These are phyloP conservation scores for Hirtodrosophila confusa DNA, from an alignment of 2,888 invertebrate genomes.

Conservation along the genomic window DNA sequence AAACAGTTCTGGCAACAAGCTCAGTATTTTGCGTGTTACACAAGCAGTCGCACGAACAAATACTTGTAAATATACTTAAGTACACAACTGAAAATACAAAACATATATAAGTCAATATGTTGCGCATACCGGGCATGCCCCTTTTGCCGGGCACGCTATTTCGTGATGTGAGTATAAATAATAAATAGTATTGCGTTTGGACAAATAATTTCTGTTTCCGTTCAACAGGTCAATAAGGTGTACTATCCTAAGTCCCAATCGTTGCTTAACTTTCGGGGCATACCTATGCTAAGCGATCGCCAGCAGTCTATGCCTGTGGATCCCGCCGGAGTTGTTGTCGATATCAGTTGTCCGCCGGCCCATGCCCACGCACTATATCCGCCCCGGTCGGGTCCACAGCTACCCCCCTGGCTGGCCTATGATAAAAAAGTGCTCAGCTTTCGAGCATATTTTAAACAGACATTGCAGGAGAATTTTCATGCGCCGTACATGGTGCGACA, in stretches of 20 bases:
- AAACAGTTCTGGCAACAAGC: not conserved
- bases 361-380: slow-evolving; percentile 90
- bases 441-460: slow-evolving; percentile 84
- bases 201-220: not conserved
- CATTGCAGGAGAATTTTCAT: slow-evolving; percentile 88
- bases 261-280: slow-evolving; percentile 87
- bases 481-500: slow-evolving; percentile 89
- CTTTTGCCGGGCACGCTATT: slow-evolving; percentile 90
- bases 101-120: slow-evolving; percentile 77
- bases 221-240: slow-evolving; percentile 50
- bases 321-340: slow-evolving; percentile 83
- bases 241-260: slow-evolving; percentile 86
- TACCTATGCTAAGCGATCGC: slow-evolving; percentile 87
- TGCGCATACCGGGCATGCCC: slow-evolving; percentile 88
- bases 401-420: slow-evolving; percentile 94
- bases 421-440: slow-evolving; percentile 90
- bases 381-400: slow-evolving; percentile 89
- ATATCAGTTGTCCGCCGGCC: slow-evolving; percentile 84
- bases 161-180: slow-evolving; percentile 86
- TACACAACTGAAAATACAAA: slow-evolving; percentile 34
- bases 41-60: slow-evolving; percentile 36
- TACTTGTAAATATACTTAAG: slow-evolving; percentile 12
- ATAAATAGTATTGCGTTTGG: not conserved
- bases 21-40: slow-evolving; percentile 38
- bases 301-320: slow-evolving; percentile 86